Evolutionary conservation across 1,140 invertebrate species (phyloP), one percentile per base, ranked within the genome.

Genomic region (Plodia interpunctella): DNA sequence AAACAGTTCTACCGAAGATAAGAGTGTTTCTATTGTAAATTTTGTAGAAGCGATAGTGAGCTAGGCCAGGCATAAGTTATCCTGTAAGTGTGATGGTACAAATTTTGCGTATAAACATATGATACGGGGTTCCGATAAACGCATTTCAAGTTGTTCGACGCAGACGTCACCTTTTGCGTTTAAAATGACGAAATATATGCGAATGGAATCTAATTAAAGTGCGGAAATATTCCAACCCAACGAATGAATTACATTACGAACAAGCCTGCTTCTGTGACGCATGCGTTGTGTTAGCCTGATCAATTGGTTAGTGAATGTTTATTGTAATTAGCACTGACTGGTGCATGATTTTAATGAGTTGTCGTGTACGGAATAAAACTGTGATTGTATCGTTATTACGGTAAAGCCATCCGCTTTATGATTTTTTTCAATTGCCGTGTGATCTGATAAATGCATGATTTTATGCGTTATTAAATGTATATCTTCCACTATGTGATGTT

Each of bases 251-350:
- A 32, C 20, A 44, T 56, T 51, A 55, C 38, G 13, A 44, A 15
- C 32, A 44, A 44, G 38, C 25, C 53, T 50, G 63, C 63, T 66
- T 66, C 13, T 60, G 53, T 66, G 63, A 49, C 35, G 64, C 64
- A 66, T 66, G 60, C 57, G 49, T 59, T 65, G 21, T 59, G 49
- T 55, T 18, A 59, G 61, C 59, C 19, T 67, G 25, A 58, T 50
- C n/a, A 52, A n/a, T 58, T 66, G 60, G 21, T 66, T 66, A 66
- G 65, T 66, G 57, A 62, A 57, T 63, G 57, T 62, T 35, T 51
- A 57, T 57, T 49, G 32, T 49, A 58, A 55, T 56, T 30, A 49
- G 56, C 59, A 65, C 59, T 28, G 49, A 58, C 25, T 65, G 57
- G 63, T 57, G 55, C 56, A 49, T 57, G n/a, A 53, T 28, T 53